Base-by-base conservation (phyloP, 2,888 invertebrate genomes). In the Strigamia transsilvanica region DNA sequence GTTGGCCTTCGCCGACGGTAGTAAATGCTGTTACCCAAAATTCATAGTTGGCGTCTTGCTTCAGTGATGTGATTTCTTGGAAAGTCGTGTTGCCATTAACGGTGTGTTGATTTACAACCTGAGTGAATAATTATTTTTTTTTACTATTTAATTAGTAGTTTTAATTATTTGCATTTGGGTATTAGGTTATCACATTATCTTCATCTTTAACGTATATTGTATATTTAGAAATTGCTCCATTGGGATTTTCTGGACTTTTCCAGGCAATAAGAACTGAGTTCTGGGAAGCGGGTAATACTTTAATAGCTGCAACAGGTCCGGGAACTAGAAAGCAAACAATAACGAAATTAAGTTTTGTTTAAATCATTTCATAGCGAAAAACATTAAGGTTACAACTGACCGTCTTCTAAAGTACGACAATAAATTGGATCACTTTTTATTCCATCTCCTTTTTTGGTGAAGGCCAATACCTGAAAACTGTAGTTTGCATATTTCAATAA, bases 401-500 rank as follows among this genome's bases (percentile, higher is more conserved):
- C 15, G 23, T 73, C 73, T 73, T 73, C 73, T 27, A 73, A 85
- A 13, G 88, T 88, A 32, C 83, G 84, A 51, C 87, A 85, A 84
- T 86, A 87, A 73, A 88, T 84, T 5, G 88, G 86, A 5, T 85
- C 83, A 84, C 87, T 87, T 27, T 87, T 84, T 27, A 87, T 87
- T 10, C 88, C 88, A 82, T 88, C 87, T n/a, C 88, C 88, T 83
- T 86, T 87, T 38, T 87, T 84, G 4, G 88, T 88, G 84, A 85
- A 88, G 42, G 88, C 88, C 83, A 87, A 84, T 6, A 88, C 87
- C 84, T 87, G 87, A n/a, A 88, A 85, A 83, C 87, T 88, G 86
- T 88, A 88, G 85, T 88, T 88, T 83, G 87, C 85, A 51, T 88
- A 85, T 38, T 85, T 84, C 21, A 85, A 84, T 23, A 88, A 80